Evolutionary conservation across 1,140 invertebrate species (phyloP), one percentile per base, ranked within the genome.

Genomic region (Phocides pigmalion): DNA sequence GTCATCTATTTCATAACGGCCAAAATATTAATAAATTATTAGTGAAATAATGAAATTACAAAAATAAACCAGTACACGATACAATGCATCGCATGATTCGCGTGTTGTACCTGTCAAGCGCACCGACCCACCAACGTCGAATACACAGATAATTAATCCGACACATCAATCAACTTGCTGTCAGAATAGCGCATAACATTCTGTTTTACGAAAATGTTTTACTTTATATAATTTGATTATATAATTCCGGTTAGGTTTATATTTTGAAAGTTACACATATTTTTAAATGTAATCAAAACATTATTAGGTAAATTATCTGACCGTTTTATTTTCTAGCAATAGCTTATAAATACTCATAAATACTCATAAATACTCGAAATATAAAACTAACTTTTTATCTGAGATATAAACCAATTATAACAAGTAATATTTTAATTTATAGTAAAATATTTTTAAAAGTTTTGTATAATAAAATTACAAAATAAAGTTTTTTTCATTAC

Each of bases 51-150:
- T 14, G 11, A 37, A 56, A 39, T 63, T 28, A 11, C 11, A 6
- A 37, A 65, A 51, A 46, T 51, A 59, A 59, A 44, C 44, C 25
- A 47, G 39, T 53, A 37, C 37, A 53, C 62, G 41, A 66, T 69
- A 67, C 42, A 68, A 68, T 67, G 64, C 64, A 76, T 64, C 70
- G 70, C 64, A 67, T 63, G 72, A 78, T 75, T 71, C 66, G 61
- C 68, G 61, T 72, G 58, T 35, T 35, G 4, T 50, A 65, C 56
- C 53, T 64, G 66, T 72, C 66, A 68, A 65, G 47, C 58, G 32
- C 54, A 22, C 66, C 53, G 66, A 64, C 32, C 1, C n/a, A 54
- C 25, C n/a, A 8, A 28, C 25, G 25, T 28, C 64, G 46, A 63
- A 68, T 62, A 63, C 46, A 72, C 63, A 72, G 66, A 68, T 49